A percentile compares a stretch with the other conserved stretches of the same genome.
These are phyloP conservation scores for Trinectes maculatus DNA, from an alignment of 2,113 vertebrate genomes.

Conservation along the genomic window DNA sequence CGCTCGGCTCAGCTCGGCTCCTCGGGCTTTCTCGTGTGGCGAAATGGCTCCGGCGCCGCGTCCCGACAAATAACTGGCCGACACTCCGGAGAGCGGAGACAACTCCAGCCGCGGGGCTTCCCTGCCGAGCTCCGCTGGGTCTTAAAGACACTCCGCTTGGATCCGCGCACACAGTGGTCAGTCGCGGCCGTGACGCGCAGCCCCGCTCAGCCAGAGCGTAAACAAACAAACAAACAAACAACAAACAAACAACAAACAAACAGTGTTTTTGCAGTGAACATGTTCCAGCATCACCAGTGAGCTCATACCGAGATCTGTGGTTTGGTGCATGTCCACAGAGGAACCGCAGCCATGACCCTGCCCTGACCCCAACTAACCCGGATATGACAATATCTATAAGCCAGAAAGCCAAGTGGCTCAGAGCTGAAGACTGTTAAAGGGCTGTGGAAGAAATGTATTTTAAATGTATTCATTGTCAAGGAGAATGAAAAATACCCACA, in stretches of 20 bases:
- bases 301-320: too few relatives aligned
- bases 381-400: background rate
- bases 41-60: constrained; percentile 84
- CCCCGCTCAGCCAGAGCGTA: too few relatives aligned
- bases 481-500: too few relatives aligned
- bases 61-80: constrained; percentile 83
- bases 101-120: constrained; percentile 78
- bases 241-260: too few relatives aligned
- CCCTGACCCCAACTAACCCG: background rate
- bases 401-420: too few relatives aligned
- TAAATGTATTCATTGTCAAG: too few relatives aligned
- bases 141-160: constrained; percentile 72
- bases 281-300: background rate
- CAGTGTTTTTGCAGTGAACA: background rate
- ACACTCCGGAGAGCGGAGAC: constrained; percentile 80
- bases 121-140: constrained; percentile 81
- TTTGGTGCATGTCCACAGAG: background rate
- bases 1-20: constrained; percentile 69
- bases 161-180: constrained; percentile 3
- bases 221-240: too few relatives aligned
- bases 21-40: constrained; percentile 79
- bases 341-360: background rate
- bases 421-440: too few relatives aligned
- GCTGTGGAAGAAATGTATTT: too few relatives aligned
- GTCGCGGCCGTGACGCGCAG: too few relatives aligned